Conservation (phyloP, 2,888 invertebrate genomes). For the Timema podura region DNA sequence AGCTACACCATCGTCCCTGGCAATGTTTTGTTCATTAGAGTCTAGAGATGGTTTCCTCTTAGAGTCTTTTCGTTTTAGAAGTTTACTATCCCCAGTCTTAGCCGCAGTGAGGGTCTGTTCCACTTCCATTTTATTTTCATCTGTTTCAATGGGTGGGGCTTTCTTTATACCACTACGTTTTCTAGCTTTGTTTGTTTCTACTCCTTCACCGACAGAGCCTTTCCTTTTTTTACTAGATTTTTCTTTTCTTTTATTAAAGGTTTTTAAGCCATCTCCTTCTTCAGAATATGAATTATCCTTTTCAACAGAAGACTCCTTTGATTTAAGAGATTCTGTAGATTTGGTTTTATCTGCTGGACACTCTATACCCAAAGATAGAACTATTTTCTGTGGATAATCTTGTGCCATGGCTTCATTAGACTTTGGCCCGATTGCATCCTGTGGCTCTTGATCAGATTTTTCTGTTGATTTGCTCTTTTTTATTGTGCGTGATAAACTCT, state of each 20-base stretch:
- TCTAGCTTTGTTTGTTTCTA: too few relatives aligned
- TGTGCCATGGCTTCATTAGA: too few relatives aligned
- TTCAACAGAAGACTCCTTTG: slow-evolving; percentile 12
- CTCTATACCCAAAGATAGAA: too few relatives aligned
- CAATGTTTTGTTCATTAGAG: background rate
- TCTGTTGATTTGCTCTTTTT: too few relatives aligned
- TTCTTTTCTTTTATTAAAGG: slow-evolving; percentile 42
- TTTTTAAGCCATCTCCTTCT: slow-evolving; percentile 54
- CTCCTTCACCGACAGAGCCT: background rate
- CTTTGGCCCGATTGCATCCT: too few relatives aligned
- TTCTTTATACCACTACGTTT: too few relatives aligned
- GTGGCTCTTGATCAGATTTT: too few relatives aligned
- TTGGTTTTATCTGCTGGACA: too few relatives aligned
- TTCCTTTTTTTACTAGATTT: slow-evolving; percentile 5
- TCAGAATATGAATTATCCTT: slow-evolving; percentile 38
- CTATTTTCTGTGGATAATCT: too few relatives aligned
- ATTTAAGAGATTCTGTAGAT: background rate
- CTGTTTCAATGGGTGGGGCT: too few relatives aligned
- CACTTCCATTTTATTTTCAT: too few relatives aligned
- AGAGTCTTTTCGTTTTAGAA: background rate
- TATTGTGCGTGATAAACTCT: too few relatives aligned
- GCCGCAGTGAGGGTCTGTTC: background rate
- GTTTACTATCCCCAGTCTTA: background rate
- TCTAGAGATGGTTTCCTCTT: background rate
- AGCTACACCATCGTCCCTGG: background rate